phyloP scores from a whole-genome alignment of 2,888 invertebrate species.

The Netelia fuscicornis region DNA sequence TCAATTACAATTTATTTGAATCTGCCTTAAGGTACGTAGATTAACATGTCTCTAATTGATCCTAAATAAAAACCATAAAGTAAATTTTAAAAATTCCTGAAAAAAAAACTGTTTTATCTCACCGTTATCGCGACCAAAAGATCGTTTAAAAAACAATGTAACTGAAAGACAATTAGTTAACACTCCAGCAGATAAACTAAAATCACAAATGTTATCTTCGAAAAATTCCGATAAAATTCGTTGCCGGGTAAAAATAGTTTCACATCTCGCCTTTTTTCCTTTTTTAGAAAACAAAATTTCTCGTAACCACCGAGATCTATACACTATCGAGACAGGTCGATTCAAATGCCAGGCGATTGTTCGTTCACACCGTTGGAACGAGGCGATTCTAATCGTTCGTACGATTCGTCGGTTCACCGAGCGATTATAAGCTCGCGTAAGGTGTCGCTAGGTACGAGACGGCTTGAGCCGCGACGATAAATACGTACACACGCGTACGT shows the following conservation, averaged over 20 bases:
- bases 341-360: conserved; percentile 7
- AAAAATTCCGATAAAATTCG: no score
- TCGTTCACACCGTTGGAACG: conserved; percentile 2
- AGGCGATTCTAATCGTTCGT: conserved; percentile 36
- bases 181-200: no score
- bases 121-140: not conserved
- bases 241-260: no score
- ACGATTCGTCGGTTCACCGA: conserved; percentile 1
- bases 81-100: not conserved
- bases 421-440: conserved; percentile 35
- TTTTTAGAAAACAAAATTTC: not conserved
- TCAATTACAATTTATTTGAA: no score
- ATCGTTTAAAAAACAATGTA: not conserved
- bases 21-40: no score
- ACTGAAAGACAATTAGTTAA: no score
- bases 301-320: not conserved
- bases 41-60: no score
- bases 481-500: conserved; percentile 10
- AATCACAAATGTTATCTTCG: no score
- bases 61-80: no score
- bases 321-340: not conserved
- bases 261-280: no score
- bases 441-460: not conserved
- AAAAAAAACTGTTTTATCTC: no score
- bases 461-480: conserved; percentile 1